phyloP scores from a whole-genome alignment of 2,888 invertebrate species.

The Axea sp. region DNA sequence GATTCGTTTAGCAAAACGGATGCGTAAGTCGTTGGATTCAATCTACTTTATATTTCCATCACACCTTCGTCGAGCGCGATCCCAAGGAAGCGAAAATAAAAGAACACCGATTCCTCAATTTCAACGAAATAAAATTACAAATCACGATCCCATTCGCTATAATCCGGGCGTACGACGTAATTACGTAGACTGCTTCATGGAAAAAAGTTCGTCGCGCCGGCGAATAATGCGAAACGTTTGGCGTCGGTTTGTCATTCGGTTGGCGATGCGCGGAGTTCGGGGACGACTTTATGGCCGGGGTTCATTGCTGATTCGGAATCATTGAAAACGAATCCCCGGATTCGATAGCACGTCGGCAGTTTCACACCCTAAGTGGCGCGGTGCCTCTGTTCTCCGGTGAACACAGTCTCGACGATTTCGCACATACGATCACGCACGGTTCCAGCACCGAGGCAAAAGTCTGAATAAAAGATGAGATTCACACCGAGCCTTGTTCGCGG shows the following conservation, averaged over 20 bases:
- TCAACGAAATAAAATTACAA: slow-evolving; percentile 34
- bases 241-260: slow-evolving; percentile 36
- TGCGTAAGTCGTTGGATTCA: no score
- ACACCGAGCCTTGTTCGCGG: slow-evolving; percentile 75
- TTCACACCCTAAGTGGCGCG: slow-evolving; percentile 77
- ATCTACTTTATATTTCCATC: neutral
- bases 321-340: slow-evolving; percentile 66
- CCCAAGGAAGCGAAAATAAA: neutral
- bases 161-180: slow-evolving; percentile 33
- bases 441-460: slow-evolving; percentile 47
- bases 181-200: slow-evolving; percentile 13
- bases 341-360: slow-evolving; percentile 73
- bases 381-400: slow-evolving; percentile 68
- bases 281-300: slow-evolving; percentile 68
- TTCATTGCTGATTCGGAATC: slow-evolving; percentile 59
- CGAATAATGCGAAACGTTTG: slow-evolving; percentile 15
- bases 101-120: slow-evolving; percentile 18
- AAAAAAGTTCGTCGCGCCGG: slow-evolving; percentile 1
- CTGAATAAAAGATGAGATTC: slow-evolving; percentile 77
- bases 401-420: slow-evolving; percentile 64
- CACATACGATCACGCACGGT: slow-evolving; percentile 64
- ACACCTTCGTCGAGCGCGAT: neutral
- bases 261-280: slow-evolving; percentile 43
- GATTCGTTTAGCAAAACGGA: no score
- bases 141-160: slow-evolving; percentile 19